Evolutionary conservation across 2,888 invertebrate genomes (phyloP).

Genomic region (Scaptomyza polygonia): DNA sequence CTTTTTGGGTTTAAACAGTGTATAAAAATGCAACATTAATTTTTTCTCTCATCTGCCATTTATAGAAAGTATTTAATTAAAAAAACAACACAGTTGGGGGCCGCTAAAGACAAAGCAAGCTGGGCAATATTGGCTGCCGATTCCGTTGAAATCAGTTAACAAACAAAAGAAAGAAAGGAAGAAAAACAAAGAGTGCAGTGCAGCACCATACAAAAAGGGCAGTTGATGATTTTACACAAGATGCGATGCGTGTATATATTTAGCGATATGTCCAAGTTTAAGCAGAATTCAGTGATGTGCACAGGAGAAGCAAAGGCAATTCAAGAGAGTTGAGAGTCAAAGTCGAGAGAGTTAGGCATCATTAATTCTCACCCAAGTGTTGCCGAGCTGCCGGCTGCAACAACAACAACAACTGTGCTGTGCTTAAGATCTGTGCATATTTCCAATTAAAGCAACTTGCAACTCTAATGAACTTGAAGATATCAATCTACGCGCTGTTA

Average conservation of each 20-base stretch:
- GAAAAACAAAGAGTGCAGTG: constrained; percentile 1
- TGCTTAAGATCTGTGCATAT: constrained; percentile 57
- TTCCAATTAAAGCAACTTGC: constrained; percentile 78
- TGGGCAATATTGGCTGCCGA: constrained; percentile 8
- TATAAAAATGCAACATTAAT: constrained; percentile 9
- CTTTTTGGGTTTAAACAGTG: neutral
- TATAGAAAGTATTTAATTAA: constrained; percentile 66
- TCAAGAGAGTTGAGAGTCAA: constrained; percentile 16
- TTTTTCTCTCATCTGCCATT: constrained; percentile 36
- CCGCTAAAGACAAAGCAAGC: constrained; percentile 1
- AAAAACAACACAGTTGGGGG: constrained; percentile 27
- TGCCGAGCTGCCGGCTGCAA: constrained; percentile 24
- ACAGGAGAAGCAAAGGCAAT: constrained; percentile 7
- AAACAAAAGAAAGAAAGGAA: constrained; percentile 14
- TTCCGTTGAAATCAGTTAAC: constrained; percentile 72
- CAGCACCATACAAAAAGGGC: constrained; percentile 30
- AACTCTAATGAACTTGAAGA: constrained; percentile 79
- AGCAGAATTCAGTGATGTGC: constrained; percentile 58
- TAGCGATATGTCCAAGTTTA: constrained; percentile 61
- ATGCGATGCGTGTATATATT: neutral
- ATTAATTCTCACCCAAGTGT: constrained; percentile 78
- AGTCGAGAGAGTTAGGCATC: constrained; percentile 61
- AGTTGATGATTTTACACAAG: constrained; percentile 7
- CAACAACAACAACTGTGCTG: neutral
- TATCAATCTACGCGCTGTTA: constrained; percentile 79